Evolutionary conservation across 1,140 invertebrate genomes (phyloP).

Genomic region (Saccostrea glomerata): DNA sequence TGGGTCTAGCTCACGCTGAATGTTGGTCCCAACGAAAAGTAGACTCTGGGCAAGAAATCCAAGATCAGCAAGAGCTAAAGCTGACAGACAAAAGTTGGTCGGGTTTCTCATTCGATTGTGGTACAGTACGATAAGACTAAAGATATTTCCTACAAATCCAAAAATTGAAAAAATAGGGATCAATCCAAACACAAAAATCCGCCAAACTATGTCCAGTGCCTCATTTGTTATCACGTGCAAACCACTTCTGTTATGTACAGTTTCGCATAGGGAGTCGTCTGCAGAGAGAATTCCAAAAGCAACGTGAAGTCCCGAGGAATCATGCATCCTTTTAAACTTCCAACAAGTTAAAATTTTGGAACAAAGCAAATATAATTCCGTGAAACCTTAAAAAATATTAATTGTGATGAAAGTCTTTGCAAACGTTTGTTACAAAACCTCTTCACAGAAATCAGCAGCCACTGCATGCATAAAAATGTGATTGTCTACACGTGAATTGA

Average conservation of each 20-base stretch:
- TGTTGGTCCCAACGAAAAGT: conserved; percentile 63
- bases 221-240: conserved; percentile 6
- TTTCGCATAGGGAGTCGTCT: neutral
- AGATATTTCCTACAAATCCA: conserved; percentile 69
- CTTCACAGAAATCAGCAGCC: no score
- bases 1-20: conserved; percentile 61
- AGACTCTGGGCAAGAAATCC: conserved; percentile 69
- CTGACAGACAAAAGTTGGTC: conserved; percentile 68
- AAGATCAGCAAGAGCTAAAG: conserved; percentile 69
- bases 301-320: neutral
- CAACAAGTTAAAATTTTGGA: neutral
- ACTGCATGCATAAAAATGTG: no score
- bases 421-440: neutral
- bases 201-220: conserved; percentile 10
- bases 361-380: neutral
- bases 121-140: conserved; percentile 67
- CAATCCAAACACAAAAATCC: conserved; percentile 62
- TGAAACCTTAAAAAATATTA: neutral
- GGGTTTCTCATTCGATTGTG: conserved; percentile 68
- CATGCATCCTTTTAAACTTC: conserved; percentile 4
- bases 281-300: conserved; percentile 19
- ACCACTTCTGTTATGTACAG: neutral
- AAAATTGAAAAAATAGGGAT: conserved; percentile 64
- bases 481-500: no score
- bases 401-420: neutral